Evolutionary conservation across 2,888 invertebrate species (phyloP).

Genomic region (Alsophila aescularia): DNA sequence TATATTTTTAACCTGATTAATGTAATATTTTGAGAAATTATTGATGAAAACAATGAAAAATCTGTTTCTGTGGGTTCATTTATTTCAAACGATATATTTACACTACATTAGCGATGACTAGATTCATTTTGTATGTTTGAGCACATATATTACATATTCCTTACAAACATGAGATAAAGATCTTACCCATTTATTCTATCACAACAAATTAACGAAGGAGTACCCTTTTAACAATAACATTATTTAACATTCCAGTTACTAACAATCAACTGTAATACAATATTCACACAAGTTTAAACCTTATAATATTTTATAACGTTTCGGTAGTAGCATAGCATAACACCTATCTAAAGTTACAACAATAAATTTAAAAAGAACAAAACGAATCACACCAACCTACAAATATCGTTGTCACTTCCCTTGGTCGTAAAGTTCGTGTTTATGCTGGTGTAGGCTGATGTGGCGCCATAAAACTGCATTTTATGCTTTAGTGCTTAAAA

Average conservation of each 20-base stretch:
- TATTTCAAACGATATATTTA: conserved; percentile 52
- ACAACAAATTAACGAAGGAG: conserved; percentile 33
- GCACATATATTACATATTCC: conserved; percentile 35
- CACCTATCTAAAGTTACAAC: too few relatives aligned
- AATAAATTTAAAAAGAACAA: too few relatives aligned
- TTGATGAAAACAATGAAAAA: not conserved
- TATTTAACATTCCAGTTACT: conserved; percentile 32
- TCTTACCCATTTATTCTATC: conserved; percentile 20
- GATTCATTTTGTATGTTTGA: conserved; percentile 67
- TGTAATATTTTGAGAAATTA: too few relatives aligned
- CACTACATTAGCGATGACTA: conserved; percentile 60
- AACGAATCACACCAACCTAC: too few relatives aligned
- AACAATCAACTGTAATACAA: not conserved
- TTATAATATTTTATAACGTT: not conserved
- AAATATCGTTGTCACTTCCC: too few relatives aligned
- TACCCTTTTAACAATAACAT: conserved; percentile 30
- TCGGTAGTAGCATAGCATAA: too few relatives aligned
- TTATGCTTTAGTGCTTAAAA: too few relatives aligned
- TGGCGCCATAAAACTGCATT: too few relatives aligned
- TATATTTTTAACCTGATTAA: too few relatives aligned
- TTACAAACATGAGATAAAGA: conserved; percentile 16
- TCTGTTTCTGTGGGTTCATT: conserved; percentile 31
- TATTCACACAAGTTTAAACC: not conserved
- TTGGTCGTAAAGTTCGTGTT: too few relatives aligned
- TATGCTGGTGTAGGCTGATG: too few relatives aligned